These are phyloP conservation scores for Agapetus fuscipes DNA, from an alignment of 2,888 invertebrate species.

Conservation along the genomic window DNA sequence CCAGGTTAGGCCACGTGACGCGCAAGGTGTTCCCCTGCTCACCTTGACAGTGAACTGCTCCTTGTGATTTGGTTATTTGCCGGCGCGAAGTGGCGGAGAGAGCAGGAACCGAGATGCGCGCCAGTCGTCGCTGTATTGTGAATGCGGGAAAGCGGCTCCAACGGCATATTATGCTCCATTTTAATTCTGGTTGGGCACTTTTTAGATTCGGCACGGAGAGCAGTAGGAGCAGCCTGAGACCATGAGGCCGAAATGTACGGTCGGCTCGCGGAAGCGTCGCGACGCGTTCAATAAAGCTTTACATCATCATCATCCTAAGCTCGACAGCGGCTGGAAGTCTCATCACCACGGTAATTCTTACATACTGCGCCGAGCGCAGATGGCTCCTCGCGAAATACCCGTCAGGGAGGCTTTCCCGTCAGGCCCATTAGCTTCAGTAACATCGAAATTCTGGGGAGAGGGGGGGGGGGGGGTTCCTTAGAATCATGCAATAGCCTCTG, in stretches of 20 bases:
- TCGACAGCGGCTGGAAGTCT: too few species aligned
- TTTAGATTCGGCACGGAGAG: constrained; percentile 13
- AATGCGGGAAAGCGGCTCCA: constrained; percentile 7
- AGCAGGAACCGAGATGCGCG: constrained; percentile 12
- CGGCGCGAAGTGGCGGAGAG: too few species aligned
- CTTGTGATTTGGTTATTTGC: neutral
- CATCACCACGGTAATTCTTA: too few species aligned
- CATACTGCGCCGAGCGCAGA: too few species aligned
- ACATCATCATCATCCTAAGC: too few species aligned
- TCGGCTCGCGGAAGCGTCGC: constrained; percentile 4
- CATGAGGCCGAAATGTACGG: too few species aligned
- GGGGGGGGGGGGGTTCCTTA: too few species aligned
- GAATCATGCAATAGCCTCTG: too few species aligned
- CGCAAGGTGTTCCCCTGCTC: constrained; percentile 1
- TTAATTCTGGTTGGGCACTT: constrained; percentile 20
- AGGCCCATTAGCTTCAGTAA: too few species aligned
- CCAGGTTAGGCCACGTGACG: constrained; percentile 6
- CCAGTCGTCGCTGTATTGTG: constrained; percentile 14
- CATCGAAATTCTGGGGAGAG: too few species aligned
- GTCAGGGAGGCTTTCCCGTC: too few species aligned
- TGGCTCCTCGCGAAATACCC: too few species aligned
- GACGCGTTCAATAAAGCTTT: neutral
- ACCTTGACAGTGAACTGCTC: constrained; percentile 12
- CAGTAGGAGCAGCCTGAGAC: neutral
- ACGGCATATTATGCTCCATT: constrained; percentile 16